Evolutionary conservation across 2,797 vertebrate genomes (phyloP).

Genomic region (Parauchenoglanis punctatus): DNA sequence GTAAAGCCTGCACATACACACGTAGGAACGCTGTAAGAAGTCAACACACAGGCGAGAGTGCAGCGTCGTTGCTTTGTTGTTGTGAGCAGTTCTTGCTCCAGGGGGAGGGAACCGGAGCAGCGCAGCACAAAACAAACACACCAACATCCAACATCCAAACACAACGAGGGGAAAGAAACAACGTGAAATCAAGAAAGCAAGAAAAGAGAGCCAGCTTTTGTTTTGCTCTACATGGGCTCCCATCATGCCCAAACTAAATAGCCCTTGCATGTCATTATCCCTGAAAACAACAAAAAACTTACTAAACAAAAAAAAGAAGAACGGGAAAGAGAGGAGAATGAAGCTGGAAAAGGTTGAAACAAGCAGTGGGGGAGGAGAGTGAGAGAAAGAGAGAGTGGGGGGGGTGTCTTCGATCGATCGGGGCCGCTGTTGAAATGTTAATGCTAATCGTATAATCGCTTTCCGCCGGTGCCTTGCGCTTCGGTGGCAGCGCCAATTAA

Average conservation of each 20-base stretch:
- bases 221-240: slow-evolving; percentile 64
- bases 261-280: slow-evolving; percentile 77
- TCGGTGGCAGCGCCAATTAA: slow-evolving; percentile 96
- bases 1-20: slow-evolving; percentile 17
- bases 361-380: slow-evolving; percentile 33
- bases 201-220: slow-evolving; percentile 63
- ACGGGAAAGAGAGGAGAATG: slow-evolving; percentile 6
- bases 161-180: slow-evolving; percentile 41
- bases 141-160: slow-evolving; percentile 52
- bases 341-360: slow-evolving; percentile 7
- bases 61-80: slow-evolving; percentile 56
- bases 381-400: slow-evolving; percentile 16
- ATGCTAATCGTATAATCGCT: slow-evolving; percentile 94
- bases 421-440: slow-evolving; percentile 87
- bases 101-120: slow-evolving; percentile 49
- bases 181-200: slow-evolving; percentile 61
- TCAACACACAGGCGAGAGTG: slow-evolving; percentile 31
- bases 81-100: slow-evolving; percentile 54
- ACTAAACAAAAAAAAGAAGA: slow-evolving; percentile 20
- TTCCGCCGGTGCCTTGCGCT: slow-evolving; percentile 87
- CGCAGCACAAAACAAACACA: slow-evolving; percentile 53
- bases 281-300: slow-evolving; percentile 48
- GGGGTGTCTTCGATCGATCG: slow-evolving; percentile 81
- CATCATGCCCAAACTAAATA: slow-evolving; percentile 71
- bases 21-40: slow-evolving; percentile 11